Base-by-base conservation (phyloP, 1,140 invertebrate species). In the Acromyrmex echinatior region DNA sequence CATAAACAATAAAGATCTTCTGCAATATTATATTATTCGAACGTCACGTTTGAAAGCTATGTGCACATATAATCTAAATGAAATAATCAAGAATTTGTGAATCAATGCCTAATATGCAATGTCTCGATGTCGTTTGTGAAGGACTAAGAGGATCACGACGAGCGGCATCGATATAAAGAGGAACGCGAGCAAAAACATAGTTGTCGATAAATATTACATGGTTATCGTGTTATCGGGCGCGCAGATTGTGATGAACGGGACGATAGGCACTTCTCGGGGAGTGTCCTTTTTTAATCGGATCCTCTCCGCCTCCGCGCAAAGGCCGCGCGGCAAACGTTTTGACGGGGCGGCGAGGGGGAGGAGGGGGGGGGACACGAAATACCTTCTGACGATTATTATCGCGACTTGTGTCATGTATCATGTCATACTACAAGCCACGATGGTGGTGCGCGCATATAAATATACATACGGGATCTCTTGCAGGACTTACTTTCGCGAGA, bases 311-410 rank as follows among this genome's bases (percentile, higher is more conserved):
- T 76, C 25, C 39, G 25, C 53, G 28, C 28, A 25, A 58, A 12
- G 58, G 65, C 84, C 71, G 45, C 66, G 56, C 58, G 65, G 86
- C 58, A 58, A 86, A 87, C 63, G 68, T 90, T 80, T 58, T 28
- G 60, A 68, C 53, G 51, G 39, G n/a, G 63, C 68, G 49, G 66
- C 5, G 66, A 70, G 45, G 31, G 31, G 31, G 31, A 3, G 31
- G 3, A 4, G 31, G 31, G 31, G 0, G 3, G 3, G 28, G 28
- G 51, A 25, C 86, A 80, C 86, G 74, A 76, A 87, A 88, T 91
- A 86, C 74, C 87, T 86, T 89, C 87, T 80, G 87, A 91, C 77
- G 90, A 91, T 91, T 89, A 91, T 91, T 91, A 91, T 91, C 89
- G 70, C 51, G 60, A 71, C 70, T 70, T 81, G 73, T 66, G 89